Conservation (phyloP, 2,113 vertebrate species). For the Geococcyx californianus region DNA sequence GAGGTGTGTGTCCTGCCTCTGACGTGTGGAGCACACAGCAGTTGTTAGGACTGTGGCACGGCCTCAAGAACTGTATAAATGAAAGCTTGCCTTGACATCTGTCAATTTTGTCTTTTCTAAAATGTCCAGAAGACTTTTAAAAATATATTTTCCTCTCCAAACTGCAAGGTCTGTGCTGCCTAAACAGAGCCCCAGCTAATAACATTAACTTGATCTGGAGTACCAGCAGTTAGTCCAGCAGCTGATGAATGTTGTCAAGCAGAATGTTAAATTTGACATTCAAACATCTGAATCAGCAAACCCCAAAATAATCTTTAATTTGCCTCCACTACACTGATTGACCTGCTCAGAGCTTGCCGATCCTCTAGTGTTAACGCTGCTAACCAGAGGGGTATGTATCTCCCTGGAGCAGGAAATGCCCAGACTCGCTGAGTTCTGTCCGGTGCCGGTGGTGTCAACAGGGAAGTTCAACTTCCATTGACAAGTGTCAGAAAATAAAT, state of each 20-base stretch:
- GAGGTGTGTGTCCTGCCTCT: not conserved
- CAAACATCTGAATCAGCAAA: not conserved
- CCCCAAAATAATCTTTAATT: not conserved
- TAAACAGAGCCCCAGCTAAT: not conserved
- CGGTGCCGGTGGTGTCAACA: not conserved
- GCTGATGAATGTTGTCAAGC: not conserved
- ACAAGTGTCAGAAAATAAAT: not conserved
- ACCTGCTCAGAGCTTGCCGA: not conserved
- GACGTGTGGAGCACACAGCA: not conserved
- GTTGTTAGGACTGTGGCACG: not conserved
- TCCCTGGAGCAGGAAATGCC: not conserved
- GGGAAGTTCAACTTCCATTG: not conserved
- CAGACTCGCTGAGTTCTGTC: not conserved
- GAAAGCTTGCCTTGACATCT: not conserved
- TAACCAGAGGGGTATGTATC: not conserved
- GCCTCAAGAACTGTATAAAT: not conserved
- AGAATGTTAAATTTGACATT: conserved; percentile 2
- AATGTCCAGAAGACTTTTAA: not conserved
- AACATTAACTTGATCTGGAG: not conserved
- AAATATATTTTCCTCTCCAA: not conserved
- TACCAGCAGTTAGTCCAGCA: not conserved
- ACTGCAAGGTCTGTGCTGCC: not conserved
- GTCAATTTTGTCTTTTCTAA: not conserved
- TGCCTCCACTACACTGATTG: not conserved
- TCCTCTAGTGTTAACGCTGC: not conserved